Evolutionary conservation across 64 coral and sea anemone species (phyloP).

Genomic region (Acropora tenuis): DNA sequence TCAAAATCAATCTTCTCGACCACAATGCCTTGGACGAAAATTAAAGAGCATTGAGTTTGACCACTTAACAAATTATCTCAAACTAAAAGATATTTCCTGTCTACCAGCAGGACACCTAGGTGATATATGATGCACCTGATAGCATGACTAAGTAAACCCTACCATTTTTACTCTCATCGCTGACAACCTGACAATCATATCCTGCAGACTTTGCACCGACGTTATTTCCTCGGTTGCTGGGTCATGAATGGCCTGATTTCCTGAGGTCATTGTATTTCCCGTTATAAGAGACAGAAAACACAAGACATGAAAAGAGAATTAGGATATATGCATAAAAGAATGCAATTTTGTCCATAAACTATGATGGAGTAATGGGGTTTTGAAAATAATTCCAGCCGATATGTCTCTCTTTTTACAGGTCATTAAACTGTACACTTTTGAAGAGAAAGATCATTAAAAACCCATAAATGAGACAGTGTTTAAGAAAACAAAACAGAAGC

Average conservation of each 20-base stretch:
- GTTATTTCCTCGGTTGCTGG: background rate
- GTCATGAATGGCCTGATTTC: background rate
- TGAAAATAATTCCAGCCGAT: too few species aligned
- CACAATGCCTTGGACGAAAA: too few species aligned
- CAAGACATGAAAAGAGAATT: background rate
- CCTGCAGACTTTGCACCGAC: background rate
- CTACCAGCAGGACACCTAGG: background rate
- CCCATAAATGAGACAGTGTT: too few species aligned
- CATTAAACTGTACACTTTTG: too few species aligned
- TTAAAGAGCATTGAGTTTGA: background rate
- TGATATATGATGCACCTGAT: background rate
- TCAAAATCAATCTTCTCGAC: too few species aligned
- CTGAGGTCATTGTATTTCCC: background rate
- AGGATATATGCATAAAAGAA: too few species aligned
- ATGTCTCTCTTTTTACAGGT: too few species aligned
- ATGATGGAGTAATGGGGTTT: too few species aligned
- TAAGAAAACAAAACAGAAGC: too few species aligned
- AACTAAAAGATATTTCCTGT: background rate
- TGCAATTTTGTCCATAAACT: too few species aligned
- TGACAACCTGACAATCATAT: background rate
- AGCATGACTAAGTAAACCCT: background rate
- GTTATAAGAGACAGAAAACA: background rate
- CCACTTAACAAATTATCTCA: background rate
- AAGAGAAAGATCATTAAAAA: too few species aligned
- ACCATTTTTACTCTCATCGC: slow-evolving; percentile 22